Conservation (phyloP, 30 jellyfish, hydroid and myxozoan genomes). For the Nemopilema nomurai region DNA sequence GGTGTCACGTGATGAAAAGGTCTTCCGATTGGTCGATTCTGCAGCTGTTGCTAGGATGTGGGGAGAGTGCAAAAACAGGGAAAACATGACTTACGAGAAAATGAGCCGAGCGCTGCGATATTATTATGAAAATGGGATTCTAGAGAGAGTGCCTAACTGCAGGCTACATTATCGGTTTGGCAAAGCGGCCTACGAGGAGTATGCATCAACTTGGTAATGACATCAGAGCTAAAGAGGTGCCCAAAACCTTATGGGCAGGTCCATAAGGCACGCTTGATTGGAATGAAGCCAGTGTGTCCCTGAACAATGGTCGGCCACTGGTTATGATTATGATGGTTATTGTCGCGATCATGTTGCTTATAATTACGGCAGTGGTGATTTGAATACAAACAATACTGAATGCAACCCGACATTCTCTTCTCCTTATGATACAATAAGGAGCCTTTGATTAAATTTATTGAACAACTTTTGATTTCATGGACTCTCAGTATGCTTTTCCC, state of each 20-base stretch:
- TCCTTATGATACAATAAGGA: no score
- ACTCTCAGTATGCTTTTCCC: no score
- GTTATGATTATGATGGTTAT: not conserved
- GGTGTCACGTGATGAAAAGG: slow-evolving; percentile 85
- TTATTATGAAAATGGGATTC: slow-evolving; percentile 78
- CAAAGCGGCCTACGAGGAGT: slow-evolving; percentile 68
- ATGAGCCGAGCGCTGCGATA: slow-evolving; percentile 87
- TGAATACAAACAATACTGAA: no score
- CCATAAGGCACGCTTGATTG: not conserved
- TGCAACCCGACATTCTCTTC: no score
- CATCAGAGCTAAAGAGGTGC: not conserved
- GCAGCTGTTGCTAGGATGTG: slow-evolving; percentile 89
- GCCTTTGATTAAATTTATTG: no score
- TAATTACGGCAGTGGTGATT: no score
- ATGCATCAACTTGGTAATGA: slow-evolving; percentile 43
- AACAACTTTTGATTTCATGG: no score
- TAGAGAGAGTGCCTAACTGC: slow-evolving; percentile 83
- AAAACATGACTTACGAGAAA: slow-evolving; percentile 82
- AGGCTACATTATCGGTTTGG: slow-evolving; percentile 80
- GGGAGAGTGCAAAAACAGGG: slow-evolving; percentile 89
- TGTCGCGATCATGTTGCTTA: no score
- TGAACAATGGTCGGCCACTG: not conserved
- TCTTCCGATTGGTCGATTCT: slow-evolving; percentile 82
- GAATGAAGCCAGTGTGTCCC: not conserved
- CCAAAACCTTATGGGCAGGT: slow-evolving; percentile 4